Percentiles rank a stretch among this genome's conserved stretches.
phyloP scores from a whole-genome alignment of 2,113 vertebrate species.

The Thermophis baileyi region DNA sequence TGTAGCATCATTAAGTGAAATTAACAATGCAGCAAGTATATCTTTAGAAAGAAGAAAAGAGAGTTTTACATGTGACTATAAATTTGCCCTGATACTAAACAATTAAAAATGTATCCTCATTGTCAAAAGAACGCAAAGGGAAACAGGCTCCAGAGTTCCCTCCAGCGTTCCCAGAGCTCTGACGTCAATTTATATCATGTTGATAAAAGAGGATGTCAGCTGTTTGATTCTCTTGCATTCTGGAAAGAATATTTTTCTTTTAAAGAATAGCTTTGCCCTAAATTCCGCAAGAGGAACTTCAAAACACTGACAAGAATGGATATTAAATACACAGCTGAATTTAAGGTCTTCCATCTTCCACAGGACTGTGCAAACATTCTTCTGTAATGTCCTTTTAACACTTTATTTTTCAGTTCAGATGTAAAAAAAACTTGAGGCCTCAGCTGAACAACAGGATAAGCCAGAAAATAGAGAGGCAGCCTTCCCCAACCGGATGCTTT shows the following conservation, averaged over 20 bases:
- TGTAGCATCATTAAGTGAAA: background rate
- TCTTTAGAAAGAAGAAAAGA: conserved; percentile 32
- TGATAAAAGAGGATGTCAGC: conserved; percentile 51
- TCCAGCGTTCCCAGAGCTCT: conserved; percentile 33
- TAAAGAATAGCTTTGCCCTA: conserved; percentile 47
- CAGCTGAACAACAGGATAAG: background rate
- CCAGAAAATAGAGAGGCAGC: background rate
- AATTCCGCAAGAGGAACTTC: conserved; percentile 42
- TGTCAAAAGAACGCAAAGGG: conserved; percentile 43
- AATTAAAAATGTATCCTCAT: conserved; percentile 39
- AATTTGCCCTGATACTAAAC: conserved; percentile 38
- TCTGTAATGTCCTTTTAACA: background rate
- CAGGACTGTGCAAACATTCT: background rate
- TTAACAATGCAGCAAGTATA: background rate
- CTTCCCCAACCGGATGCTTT: background rate
- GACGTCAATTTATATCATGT: conserved; percentile 54
- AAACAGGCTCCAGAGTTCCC: conserved; percentile 32
- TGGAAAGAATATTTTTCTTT: conserved; percentile 29
- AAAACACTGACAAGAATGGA: conserved; percentile 5
- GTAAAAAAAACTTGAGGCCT: background rate
- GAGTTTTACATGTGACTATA: conserved; percentile 40
- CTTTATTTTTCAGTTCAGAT: background rate
- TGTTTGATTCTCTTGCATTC: conserved; percentile 47
- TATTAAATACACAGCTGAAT: conserved; percentile 1
- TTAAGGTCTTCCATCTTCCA: background rate